A percentile compares a stretch with the other conserved stretches of the same genome.
phyloP scores from a whole-genome alignment of 2,888 invertebrate genomes.

The Argyresthia albistria region DNA sequence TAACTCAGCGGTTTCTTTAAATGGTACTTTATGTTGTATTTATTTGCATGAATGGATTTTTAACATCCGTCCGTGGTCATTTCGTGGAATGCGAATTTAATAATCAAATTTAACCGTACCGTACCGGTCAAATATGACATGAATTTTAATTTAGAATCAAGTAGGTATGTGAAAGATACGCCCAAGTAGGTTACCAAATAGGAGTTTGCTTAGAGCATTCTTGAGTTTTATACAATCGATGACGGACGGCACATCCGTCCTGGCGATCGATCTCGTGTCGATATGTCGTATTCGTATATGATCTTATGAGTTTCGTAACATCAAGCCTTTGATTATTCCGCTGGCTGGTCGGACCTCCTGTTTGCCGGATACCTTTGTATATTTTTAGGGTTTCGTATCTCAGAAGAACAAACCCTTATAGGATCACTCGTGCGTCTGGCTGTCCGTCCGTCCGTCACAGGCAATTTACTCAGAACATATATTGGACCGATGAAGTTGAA shows the following conservation, averaged over 20 bases:
- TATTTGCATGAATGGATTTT: too few relatives aligned
- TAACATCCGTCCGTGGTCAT: too few relatives aligned
- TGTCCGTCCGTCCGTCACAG: too few relatives aligned
- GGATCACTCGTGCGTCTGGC: too few relatives aligned
- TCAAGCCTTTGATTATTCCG: conserved; percentile 42
- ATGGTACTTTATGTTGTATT: too few relatives aligned
- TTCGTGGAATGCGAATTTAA: too few relatives aligned
- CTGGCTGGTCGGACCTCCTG: conserved; percentile 58
- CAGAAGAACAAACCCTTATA: too few relatives aligned
- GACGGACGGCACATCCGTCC: conserved; percentile 59
- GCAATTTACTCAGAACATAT: too few relatives aligned
- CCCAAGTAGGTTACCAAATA: conserved; percentile 51
- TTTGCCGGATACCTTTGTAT: conserved; percentile 45
- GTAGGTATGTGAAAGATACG: conserved; percentile 54
- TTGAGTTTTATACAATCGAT: conserved; percentile 46
- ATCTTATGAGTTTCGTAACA: neutral
- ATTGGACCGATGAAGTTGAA: too few relatives aligned
- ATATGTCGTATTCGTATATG: conserved; percentile 11
- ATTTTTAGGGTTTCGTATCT: conserved; percentile 58
- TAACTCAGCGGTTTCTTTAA: neutral
- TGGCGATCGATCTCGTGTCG: conserved; percentile 26
- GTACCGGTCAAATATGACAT: conserved; percentile 40
- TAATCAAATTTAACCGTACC: conserved; percentile 17
- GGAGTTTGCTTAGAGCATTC: conserved; percentile 68
- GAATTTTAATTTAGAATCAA: conserved; percentile 47